A percentile compares a stretch with the other conserved stretches of the same genome.
These are phyloP conservation scores for Rhagonycha fulva DNA, from an alignment of 2,888 invertebrate genomes.

Conservation along the genomic window DNA sequence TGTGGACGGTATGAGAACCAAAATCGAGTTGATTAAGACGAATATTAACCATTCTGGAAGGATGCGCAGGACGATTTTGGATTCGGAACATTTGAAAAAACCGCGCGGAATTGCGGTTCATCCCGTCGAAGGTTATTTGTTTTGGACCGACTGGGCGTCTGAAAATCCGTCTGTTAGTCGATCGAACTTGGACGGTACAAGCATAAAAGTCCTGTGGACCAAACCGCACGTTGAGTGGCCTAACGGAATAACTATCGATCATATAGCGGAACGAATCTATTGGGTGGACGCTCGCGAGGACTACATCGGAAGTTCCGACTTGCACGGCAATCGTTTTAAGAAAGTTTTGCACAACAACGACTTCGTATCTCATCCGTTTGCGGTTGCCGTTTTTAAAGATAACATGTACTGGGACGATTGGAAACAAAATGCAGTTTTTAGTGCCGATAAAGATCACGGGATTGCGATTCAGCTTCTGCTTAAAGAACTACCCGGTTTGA, in stretches of 20 bases:
- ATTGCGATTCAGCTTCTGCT: conserved; percentile 59
- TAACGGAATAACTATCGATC: conserved; percentile 84
- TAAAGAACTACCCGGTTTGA: conserved; percentile 68
- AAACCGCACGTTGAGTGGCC: conserved; percentile 79
- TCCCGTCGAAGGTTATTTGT: conserved; percentile 78
- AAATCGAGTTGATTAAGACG: conserved; percentile 81
- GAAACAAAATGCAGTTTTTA: conserved; percentile 78
- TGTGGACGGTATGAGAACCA: conserved; percentile 78
- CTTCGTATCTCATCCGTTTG: conserved; percentile 81
- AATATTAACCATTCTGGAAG: conserved; percentile 65
- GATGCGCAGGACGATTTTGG: conserved; percentile 77
- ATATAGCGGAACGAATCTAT: conserved; percentile 78
- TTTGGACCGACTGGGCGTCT: conserved; percentile 89
- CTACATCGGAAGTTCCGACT: conserved; percentile 77
- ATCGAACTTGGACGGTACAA: conserved; percentile 78
- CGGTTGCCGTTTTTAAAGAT: conserved; percentile 83
- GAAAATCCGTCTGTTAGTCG: conserved; percentile 77
- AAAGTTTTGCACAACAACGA: conserved; percentile 65
- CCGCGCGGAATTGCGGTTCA: conserved; percentile 85
- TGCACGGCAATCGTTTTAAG: conserved; percentile 70
- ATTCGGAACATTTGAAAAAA: conserved; percentile 54
- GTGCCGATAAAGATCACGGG: conserved; percentile 79
- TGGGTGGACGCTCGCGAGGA: conserved; percentile 87
- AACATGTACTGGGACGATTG: conserved; percentile 91
- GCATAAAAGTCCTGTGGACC: conserved; percentile 67